Evolutionary conservation across 2,888 invertebrate genomes (phyloP).

Genomic region (Andrena bucephala): DNA sequence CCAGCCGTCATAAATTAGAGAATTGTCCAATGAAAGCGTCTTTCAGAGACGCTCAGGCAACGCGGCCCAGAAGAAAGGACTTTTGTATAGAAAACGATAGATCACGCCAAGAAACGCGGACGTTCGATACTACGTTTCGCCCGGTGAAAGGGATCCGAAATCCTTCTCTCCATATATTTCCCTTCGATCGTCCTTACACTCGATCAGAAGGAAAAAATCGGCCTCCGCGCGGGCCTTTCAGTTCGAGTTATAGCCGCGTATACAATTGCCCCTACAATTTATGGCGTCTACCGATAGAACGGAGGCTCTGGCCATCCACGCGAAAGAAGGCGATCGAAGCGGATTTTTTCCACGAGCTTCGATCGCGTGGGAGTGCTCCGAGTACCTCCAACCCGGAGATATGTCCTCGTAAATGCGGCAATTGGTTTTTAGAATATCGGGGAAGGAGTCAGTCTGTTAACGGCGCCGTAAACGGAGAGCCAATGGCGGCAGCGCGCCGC

Average conservation of each 20-base stretch:
- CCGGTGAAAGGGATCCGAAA: slow-evolving; percentile 22
- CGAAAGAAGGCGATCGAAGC: slow-evolving; percentile 25
- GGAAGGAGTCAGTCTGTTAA: slow-evolving; percentile 41
- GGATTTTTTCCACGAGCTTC: slow-evolving; percentile 28
- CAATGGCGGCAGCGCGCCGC: slow-evolving; percentile 10
- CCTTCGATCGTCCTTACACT: not conserved
- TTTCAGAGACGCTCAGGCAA: not conserved
- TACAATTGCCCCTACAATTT: slow-evolving; percentile 55
- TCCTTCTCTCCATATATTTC: slow-evolving; percentile 25
- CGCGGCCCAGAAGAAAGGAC: not conserved
- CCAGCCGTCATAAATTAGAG: slow-evolving; percentile 21
- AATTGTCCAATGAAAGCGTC: slow-evolving; percentile 17
- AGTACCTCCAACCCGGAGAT: slow-evolving; percentile 29
- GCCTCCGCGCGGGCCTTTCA: slow-evolving; percentile 14
- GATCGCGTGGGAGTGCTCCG: slow-evolving; percentile 17
- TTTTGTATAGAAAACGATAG: slow-evolving; percentile 37
- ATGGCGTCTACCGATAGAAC: slow-evolving; percentile 24
- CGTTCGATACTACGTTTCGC: slow-evolving; percentile 18
- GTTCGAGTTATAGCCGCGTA: slow-evolving; percentile 47
- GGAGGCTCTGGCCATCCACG: slow-evolving; percentile 2
- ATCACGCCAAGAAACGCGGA: slow-evolving; percentile 11
- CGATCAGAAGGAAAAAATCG: slow-evolving; percentile 29
- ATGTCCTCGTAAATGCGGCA: slow-evolving; percentile 40
- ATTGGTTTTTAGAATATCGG: slow-evolving; percentile 47
- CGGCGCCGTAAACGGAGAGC: slow-evolving; percentile 50